phyloP scores from a whole-genome alignment of 2,888 invertebrate genomes.

The Dendrolimus pini region DNA sequence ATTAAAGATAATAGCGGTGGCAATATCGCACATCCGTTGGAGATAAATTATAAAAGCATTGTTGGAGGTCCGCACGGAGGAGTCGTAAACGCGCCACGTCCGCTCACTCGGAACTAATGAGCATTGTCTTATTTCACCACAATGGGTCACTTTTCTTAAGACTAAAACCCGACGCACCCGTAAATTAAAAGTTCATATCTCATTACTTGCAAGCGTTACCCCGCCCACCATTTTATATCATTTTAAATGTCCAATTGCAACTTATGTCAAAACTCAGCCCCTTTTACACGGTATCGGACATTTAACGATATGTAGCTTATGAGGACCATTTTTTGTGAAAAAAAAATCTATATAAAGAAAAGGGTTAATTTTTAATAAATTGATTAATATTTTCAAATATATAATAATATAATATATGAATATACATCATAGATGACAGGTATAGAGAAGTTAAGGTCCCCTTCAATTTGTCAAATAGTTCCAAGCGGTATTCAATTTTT shows the following conservation, averaged over 20 bases:
- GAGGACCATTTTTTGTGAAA: too few relatives aligned
- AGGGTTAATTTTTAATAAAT: too few relatives aligned
- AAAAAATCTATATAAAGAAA: too few relatives aligned
- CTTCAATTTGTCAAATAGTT: too few relatives aligned
- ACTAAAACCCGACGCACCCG: slow-evolving; percentile 59
- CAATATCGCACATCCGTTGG: slow-evolving; percentile 46
- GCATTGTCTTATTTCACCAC: slow-evolving; percentile 69
- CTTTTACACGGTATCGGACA: too few relatives aligned
- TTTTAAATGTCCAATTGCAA: not conserved
- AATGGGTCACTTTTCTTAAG: slow-evolving; percentile 73
- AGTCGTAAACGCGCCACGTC: slow-evolving; percentile 48
- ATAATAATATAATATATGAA: too few relatives aligned
- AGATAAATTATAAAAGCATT: slow-evolving; percentile 67
- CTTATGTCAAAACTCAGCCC: not conserved
- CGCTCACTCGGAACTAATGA: slow-evolving; percentile 62
- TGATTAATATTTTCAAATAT: too few relatives aligned
- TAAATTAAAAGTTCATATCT: slow-evolving; percentile 72
- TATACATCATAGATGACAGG: too few relatives aligned
- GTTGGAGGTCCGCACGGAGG: slow-evolving; percentile 38
- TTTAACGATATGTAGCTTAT: too few relatives aligned
- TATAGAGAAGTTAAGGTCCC: too few relatives aligned
- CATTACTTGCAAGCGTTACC: slow-evolving; percentile 65
- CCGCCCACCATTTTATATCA: slow-evolving; percentile 28
- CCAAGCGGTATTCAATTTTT: too few relatives aligned
- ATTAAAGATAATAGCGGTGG: slow-evolving; percentile 24